These are phyloP conservation scores for Gasterosteus aculeatus DNA, from an alignment of 2,113 vertebrate species.

Conservation along the genomic window DNA sequence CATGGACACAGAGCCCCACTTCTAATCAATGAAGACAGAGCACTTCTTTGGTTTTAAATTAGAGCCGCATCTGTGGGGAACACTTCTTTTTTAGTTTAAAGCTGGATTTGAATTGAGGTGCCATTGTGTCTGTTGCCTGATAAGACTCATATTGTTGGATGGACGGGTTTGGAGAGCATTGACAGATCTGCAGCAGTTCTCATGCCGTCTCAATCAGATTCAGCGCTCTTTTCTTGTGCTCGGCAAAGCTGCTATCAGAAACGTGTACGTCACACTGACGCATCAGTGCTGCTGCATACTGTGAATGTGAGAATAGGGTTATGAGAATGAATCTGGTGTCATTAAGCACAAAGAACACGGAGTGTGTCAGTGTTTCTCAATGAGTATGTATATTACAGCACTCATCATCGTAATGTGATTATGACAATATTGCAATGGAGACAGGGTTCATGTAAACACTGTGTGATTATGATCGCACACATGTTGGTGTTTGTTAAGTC, in stretches of 20 bases:
- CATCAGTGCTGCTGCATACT: constrained; percentile 5
- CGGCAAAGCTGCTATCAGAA: constrained; percentile 37
- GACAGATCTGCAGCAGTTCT: constrained; percentile 48
- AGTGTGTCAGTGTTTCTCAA: background rate
- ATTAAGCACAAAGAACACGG: background rate
- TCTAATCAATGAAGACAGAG: background rate
- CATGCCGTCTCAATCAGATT: constrained; percentile 60
- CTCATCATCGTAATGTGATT: background rate
- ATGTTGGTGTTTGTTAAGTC: too few relatives aligned
- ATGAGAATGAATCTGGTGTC: background rate
- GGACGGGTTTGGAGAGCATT: constrained; percentile 1
- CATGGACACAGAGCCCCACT: background rate
- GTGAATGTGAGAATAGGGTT: constrained; percentile 17
- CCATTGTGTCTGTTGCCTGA: constrained; percentile 33
- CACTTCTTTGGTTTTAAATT: background rate
- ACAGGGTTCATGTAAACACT: background rate
- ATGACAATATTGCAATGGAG: background rate
- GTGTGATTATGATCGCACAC: background rate
- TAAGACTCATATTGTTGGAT: constrained; percentile 32
- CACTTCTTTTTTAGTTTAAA: constrained; percentile 5
- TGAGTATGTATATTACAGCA: background rate
- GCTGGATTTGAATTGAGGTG: constrained; percentile 22
- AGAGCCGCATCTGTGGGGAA: background rate
- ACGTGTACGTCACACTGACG: constrained; percentile 10
- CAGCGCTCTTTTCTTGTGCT: constrained; percentile 35